phyloP scores from a whole-genome alignment of 2,797 vertebrate species.

The Microhierax caerulescens region DNA sequence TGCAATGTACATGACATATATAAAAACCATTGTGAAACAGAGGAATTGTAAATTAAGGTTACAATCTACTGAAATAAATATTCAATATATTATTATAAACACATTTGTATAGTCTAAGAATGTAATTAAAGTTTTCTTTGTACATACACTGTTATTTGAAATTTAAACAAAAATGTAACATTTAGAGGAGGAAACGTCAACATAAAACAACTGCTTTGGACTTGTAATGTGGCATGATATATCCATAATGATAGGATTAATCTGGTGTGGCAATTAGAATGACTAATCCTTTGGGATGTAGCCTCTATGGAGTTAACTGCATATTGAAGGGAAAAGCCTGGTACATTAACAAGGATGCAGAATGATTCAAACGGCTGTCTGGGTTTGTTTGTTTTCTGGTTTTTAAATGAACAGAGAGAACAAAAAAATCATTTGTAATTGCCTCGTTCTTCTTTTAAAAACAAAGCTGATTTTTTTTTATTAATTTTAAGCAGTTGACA shows the following conservation, averaged over 20 bases:
- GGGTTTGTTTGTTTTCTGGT: slow-evolving; percentile 67
- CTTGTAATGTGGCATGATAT: slow-evolving; percentile 67
- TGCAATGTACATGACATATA: slow-evolving; percentile 88
- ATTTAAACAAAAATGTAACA: slow-evolving; percentile 78
- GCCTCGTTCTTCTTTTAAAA: slow-evolving; percentile 77
- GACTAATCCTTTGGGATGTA: slow-evolving; percentile 66
- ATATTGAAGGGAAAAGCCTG: slow-evolving; percentile 66
- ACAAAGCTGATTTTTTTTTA: slow-evolving; percentile 82
- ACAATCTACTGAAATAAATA: slow-evolving; percentile 88
- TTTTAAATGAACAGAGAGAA: slow-evolving; percentile 81
- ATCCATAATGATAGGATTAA: slow-evolving; percentile 57
- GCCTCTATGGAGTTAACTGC: slow-evolving; percentile 70
- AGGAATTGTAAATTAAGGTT: slow-evolving; percentile 87
- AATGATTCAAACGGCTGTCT: slow-evolving; percentile 62
- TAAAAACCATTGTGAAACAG: slow-evolving; percentile 87
- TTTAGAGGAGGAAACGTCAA: slow-evolving; percentile 73
- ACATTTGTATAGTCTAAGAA: slow-evolving; percentile 84
- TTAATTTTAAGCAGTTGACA: slow-evolving; percentile 88
- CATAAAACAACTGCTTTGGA: slow-evolving; percentile 75
- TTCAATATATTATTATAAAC: slow-evolving; percentile 86
- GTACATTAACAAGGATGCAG: slow-evolving; percentile 64
- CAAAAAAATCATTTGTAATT: slow-evolving; percentile 75
- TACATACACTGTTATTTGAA: slow-evolving; percentile 78
- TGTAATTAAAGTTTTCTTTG: slow-evolving; percentile 80
- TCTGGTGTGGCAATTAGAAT: slow-evolving; percentile 64